phyloP scores from a whole-genome alignment of 1,140 invertebrate species.

The Colletes latitarsis region DNA sequence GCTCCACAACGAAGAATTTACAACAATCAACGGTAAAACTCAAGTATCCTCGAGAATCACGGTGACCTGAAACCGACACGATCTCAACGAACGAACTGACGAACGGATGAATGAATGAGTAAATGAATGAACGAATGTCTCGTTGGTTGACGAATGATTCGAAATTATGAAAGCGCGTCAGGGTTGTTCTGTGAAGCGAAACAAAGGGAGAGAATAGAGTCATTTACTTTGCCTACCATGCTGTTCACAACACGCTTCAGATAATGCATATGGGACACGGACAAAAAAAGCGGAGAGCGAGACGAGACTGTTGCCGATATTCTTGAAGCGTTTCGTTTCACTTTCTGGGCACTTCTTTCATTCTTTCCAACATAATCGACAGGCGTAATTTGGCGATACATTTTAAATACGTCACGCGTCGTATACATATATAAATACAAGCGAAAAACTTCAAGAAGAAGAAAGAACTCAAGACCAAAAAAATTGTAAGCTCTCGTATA shows the following conservation, averaged over 20 bases:
- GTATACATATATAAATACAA: no score
- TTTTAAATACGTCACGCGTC: not conserved
- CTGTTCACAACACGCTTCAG: conserved; percentile 57
- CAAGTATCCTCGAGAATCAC: not conserved
- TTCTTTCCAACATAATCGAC: no score
- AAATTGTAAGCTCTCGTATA: not conserved
- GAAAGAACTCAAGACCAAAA: not conserved
- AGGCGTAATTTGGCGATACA: not conserved
- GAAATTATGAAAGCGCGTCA: conserved; percentile 43
- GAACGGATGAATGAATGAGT: conserved; percentile 37
- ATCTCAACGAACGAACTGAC: not conserved
- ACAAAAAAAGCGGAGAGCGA: conserved; percentile 43
- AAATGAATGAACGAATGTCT: conserved; percentile 34
- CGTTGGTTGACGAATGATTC: conserved; percentile 34
- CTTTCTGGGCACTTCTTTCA: not conserved
- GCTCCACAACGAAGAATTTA: conserved; percentile 7
- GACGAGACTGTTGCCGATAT: not conserved
- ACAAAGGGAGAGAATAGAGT: conserved; percentile 47
- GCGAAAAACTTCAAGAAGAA: not conserved
- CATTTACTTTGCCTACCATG: conserved; percentile 57
- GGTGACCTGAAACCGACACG: conserved; percentile 10
- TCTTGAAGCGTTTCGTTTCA: conserved; percentile 14
- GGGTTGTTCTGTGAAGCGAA: conserved; percentile 54
- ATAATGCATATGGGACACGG: conserved; percentile 46
- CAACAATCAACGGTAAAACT: not conserved